phyloP scores from a whole-genome alignment of 2,113 vertebrate genomes.

The Numenius arquata region DNA sequence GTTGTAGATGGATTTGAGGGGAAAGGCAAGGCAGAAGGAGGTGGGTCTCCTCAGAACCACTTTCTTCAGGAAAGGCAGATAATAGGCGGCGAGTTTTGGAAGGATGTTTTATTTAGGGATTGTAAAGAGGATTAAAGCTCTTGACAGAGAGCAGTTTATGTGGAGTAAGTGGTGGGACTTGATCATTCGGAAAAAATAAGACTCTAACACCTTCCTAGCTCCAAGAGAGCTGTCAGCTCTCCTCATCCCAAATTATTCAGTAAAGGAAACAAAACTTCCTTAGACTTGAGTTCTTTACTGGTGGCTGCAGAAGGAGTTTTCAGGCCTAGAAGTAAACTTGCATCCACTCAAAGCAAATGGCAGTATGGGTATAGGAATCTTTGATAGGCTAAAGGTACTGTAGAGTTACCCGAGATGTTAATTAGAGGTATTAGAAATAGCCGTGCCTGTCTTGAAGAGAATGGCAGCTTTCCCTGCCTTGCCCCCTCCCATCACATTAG shows the following conservation, averaged over 20 bases:
- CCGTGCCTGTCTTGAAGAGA: neutral
- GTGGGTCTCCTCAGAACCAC: neutral
- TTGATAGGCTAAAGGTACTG: neutral
- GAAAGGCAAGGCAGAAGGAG: neutral
- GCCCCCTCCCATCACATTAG: neutral
- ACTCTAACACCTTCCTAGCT: neutral
- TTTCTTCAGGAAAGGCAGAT: conserved; percentile 16
- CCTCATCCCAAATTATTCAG: neutral
- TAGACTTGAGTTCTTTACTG: neutral
- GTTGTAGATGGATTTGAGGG: neutral
- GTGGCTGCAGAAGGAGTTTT: neutral
- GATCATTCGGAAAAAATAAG: neutral
- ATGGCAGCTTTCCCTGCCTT: neutral
- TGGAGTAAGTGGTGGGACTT: neutral
- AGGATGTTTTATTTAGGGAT: conserved; percentile 15
- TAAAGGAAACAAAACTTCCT: neutral
- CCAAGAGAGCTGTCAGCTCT: neutral
- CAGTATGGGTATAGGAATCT: neutral
- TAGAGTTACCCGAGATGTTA: neutral
- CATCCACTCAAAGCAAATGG: neutral
- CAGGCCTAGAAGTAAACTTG: neutral
- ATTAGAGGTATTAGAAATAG: neutral
- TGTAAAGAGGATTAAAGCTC: conserved; percentile 9
- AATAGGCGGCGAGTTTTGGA: neutral
- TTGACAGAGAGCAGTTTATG: neutral